Evolutionary conservation across 1,140 invertebrate species (phyloP).

Genomic region (Nephila pilipes): DNA sequence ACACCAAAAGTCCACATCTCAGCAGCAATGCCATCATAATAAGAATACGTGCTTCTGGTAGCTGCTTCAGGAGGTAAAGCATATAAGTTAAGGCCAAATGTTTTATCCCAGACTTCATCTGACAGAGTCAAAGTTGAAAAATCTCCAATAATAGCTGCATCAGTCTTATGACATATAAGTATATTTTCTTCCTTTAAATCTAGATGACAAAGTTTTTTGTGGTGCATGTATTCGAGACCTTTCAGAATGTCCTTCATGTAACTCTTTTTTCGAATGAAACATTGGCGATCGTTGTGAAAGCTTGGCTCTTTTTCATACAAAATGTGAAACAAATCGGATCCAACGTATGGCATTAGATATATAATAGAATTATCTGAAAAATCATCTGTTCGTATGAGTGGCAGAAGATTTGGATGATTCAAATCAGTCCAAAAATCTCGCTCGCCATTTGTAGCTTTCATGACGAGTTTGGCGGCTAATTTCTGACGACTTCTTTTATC

Average conservation of each 20-base stretch:
- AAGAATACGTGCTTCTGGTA: neutral
- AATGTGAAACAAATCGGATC: conserved; percentile 16
- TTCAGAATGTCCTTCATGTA: conserved; percentile 44
- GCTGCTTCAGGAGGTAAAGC: conserved; percentile 51
- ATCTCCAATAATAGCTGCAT: conserved; percentile 46
- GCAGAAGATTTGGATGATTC: conserved; percentile 46
- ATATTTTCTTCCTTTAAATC: conserved; percentile 68
- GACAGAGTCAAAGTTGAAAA: conserved; percentile 4
- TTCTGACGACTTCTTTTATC: neutral
- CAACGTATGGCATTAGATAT: conserved; percentile 31
- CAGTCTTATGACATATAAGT: conserved; percentile 40
- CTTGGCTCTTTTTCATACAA: conserved; percentile 5
- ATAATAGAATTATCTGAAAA: neutral
- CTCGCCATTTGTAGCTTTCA: neutral
- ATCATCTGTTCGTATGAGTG: conserved; percentile 16
- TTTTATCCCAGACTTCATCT: neutral
- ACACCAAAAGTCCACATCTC: conserved; percentile 68
- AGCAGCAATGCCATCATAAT: neutral
- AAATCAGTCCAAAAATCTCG: conserved; percentile 11
- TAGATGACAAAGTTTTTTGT: conserved; percentile 40
- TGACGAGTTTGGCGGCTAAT: conserved; percentile 39
- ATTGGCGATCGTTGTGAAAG: conserved; percentile 1
- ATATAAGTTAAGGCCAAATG: conserved; percentile 14
- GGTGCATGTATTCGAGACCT: conserved; percentile 60
- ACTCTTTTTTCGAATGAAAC: neutral